These are phyloP conservation scores for Caranx melampygus DNA, from an alignment of 2,113 vertebrate genomes.

Conservation along the genomic window DNA sequence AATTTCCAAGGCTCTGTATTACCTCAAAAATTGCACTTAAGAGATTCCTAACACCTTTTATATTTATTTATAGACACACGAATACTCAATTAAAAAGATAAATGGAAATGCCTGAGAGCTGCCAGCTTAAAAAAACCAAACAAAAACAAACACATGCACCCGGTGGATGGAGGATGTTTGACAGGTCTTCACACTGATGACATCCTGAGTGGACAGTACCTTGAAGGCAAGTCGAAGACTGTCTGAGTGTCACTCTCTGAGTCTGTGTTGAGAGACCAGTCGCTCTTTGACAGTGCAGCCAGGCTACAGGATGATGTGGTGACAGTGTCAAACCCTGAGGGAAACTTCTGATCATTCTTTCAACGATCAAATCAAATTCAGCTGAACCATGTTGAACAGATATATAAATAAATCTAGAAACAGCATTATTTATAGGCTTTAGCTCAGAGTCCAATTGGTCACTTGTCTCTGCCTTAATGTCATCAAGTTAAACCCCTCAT, in stretches of 20 bases:
- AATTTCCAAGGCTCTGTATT: background rate
- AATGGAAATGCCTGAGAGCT: background rate
- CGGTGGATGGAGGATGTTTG: slow-evolving; percentile 33
- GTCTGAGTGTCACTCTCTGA: slow-evolving; percentile 89
- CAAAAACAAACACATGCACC: slow-evolving; percentile 16
- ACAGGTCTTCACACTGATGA: slow-evolving; percentile 27
- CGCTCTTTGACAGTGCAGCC: slow-evolving; percentile 75
- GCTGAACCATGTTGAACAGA: background rate
- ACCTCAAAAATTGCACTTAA: background rate
- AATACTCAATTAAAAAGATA: background rate
- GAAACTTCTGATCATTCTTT: slow-evolving; percentile 10
- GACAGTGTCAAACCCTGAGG: slow-evolving; percentile 48
- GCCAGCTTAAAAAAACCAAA: background rate
- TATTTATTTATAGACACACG: background rate
- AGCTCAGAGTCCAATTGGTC: background rate
- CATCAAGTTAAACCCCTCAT: background rate
- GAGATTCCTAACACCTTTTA: background rate
- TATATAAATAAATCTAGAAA: background rate
- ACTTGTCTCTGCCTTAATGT: background rate
- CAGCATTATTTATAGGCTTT: background rate
- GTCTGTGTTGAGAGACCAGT: slow-evolving; percentile 93
- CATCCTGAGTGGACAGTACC: slow-evolving; percentile 80
- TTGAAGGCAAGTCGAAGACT: slow-evolving; percentile 92
- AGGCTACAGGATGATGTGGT: slow-evolving; percentile 66
- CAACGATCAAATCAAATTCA: slow-evolving; percentile 2